A percentile compares a stretch with the other conserved stretches of the same genome.
Conservation (phyloP, 1,140 invertebrate genomes). For the Drosophila kanapiae region DNA sequence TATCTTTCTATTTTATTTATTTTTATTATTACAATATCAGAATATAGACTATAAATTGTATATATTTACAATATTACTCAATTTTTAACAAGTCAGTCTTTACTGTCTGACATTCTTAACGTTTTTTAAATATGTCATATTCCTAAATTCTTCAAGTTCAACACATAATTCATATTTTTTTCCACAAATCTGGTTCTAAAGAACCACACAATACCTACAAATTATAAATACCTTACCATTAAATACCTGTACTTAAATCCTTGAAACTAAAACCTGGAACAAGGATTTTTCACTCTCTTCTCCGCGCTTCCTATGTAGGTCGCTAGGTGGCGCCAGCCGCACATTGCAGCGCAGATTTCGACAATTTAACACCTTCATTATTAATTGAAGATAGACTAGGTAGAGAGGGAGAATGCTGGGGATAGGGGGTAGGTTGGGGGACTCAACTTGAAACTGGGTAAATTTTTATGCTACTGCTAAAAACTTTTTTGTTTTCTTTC, state of each 20-base stretch:
- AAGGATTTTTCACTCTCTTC: neutral
- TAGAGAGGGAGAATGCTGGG: neutral
- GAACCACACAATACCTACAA: too few species aligned
- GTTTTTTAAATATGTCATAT: too few species aligned
- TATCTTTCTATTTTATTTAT: too few species aligned
- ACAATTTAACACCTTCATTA: constrained; percentile 83
- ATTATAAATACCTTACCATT: neutral
- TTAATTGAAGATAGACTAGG: constrained; percentile 77
- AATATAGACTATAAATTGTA: too few species aligned
- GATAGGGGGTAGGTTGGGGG: neutral
- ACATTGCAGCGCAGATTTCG: constrained; percentile 70
- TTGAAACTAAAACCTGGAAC: constrained; percentile 6
- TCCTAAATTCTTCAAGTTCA: neutral
- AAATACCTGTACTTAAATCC: neutral
- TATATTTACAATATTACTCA: too few species aligned
- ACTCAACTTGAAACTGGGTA: constrained; percentile 20
- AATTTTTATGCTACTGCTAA: constrained; percentile 41
- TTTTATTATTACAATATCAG: too few species aligned
- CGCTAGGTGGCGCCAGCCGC: constrained; percentile 64
- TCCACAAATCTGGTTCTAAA: too few species aligned
- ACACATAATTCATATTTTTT: neutral
- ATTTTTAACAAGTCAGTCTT: too few species aligned
- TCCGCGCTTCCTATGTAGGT: constrained; percentile 57
- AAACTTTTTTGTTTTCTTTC: constrained; percentile 55
- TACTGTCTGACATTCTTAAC: too few species aligned